Evolutionary conservation across 2,113 vertebrate species (phyloP).

Genomic region (Melanostigma gelatinosum): DNA sequence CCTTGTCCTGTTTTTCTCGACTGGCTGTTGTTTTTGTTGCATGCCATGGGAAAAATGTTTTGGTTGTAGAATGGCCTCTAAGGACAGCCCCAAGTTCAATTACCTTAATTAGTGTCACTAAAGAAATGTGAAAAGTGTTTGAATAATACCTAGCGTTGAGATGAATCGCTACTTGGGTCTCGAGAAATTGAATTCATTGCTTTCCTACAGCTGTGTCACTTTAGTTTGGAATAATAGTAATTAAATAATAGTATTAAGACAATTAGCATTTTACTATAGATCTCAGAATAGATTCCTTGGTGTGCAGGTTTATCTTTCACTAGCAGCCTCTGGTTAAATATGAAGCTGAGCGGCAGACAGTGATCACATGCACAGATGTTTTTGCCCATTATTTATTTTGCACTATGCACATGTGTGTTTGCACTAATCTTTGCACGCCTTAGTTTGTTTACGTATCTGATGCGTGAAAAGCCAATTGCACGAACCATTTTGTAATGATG

Average conservation of each 20-base stretch:
- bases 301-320: slow-evolving; percentile 16
- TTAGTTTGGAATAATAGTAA: neutral
- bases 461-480: slow-evolving; percentile 22
- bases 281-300: neutral
- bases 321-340: slow-evolving; percentile 32
- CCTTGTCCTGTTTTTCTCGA: slow-evolving; percentile 42
- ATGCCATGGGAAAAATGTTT: slow-evolving; percentile 39
- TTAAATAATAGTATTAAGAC: neutral
- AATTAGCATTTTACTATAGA: neutral
- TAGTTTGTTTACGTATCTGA: slow-evolving; percentile 22
- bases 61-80: slow-evolving; percentile 14
- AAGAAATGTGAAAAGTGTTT: neutral
- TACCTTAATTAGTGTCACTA: slow-evolving; percentile 16
- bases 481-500: slow-evolving; percentile 47
- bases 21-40: slow-evolving; percentile 47
- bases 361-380: slow-evolving; percentile 11
- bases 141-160: neutral
- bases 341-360: slow-evolving; percentile 12
- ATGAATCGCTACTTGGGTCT: neutral
- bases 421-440: slow-evolving; percentile 20
- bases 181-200: neutral
- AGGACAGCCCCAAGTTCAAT: slow-evolving; percentile 4
- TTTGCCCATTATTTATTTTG: slow-evolving; percentile 39
- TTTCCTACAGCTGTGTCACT: neutral
- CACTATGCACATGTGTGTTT: slow-evolving; percentile 20